Evolutionary conservation across 1,140 invertebrate species (phyloP).

Genomic region (Halictus rubicundus): DNA sequence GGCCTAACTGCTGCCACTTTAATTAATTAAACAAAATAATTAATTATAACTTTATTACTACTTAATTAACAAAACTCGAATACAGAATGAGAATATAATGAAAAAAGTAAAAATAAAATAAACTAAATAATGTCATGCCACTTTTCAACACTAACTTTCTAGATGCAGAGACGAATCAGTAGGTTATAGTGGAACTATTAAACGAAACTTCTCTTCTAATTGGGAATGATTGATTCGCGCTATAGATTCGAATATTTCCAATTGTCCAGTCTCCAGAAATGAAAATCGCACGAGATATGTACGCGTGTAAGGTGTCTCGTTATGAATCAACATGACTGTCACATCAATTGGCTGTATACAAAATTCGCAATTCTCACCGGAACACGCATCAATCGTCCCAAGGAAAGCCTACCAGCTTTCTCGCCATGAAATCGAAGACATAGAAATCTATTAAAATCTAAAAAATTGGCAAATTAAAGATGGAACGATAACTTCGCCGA

Average conservation of each 20-base stretch:
- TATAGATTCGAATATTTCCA: slow-evolving; percentile 74
- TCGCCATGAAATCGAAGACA: too few species aligned
- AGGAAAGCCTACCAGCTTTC: too few species aligned
- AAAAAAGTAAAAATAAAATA: slow-evolving; percentile 31
- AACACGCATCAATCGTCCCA: too few species aligned
- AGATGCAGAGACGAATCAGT: slow-evolving; percentile 75
- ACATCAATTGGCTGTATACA: background rate
- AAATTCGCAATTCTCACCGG: background rate
- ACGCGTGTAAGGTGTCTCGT: slow-evolving; percentile 48
- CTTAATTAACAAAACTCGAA: slow-evolving; percentile 72
- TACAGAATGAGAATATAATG: slow-evolving; percentile 43
- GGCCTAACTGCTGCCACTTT: slow-evolving; percentile 81
- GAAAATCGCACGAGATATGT: slow-evolving; percentile 54
- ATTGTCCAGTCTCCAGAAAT: slow-evolving; percentile 67
- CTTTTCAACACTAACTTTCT: slow-evolving; percentile 79
- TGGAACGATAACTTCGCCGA: too few species aligned
- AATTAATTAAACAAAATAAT: slow-evolving; percentile 73
- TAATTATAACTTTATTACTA: slow-evolving; percentile 79
- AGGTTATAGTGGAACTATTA: slow-evolving; percentile 65
- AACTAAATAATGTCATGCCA: slow-evolving; percentile 67
- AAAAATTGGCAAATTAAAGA: too few species aligned
- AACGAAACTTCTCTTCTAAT: slow-evolving; percentile 69
- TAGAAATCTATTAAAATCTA: too few species aligned
- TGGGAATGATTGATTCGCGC: slow-evolving; percentile 70
- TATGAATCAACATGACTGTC: slow-evolving; percentile 20